phyloP scores from a whole-genome alignment of 1,140 invertebrate species.

The Platyscapa corneri region DNA sequence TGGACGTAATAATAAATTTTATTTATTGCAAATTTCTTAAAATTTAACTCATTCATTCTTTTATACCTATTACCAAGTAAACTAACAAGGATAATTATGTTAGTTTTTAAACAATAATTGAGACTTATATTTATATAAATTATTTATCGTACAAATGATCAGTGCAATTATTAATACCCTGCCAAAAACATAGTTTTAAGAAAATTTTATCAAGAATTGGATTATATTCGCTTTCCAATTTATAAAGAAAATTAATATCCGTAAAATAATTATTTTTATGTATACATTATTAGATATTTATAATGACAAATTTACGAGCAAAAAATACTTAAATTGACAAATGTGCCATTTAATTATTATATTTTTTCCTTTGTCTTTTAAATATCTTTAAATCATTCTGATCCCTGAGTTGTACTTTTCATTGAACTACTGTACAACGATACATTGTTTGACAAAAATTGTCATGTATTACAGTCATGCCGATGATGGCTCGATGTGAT shows the following conservation, averaged over 20 bases:
- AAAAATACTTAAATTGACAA: no score
- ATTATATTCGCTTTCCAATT: not conserved
- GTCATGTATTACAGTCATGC: conserved; percentile 1
- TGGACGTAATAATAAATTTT: conserved; percentile 14
- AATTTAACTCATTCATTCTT: conserved; percentile 32
- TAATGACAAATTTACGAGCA: conserved; percentile 7
- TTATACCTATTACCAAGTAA: conserved; percentile 30
- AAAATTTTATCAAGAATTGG: not conserved
- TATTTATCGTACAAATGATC: conserved; percentile 39
- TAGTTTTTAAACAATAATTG: conserved; percentile 34
- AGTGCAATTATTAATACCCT: not conserved
- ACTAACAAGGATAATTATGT: conserved; percentile 44
- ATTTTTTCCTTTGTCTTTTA: not conserved
- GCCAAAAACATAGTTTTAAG: not conserved
- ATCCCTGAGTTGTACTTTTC: conserved; percentile 34
- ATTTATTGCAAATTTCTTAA: conserved; percentile 37
- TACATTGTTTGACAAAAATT: conserved; percentile 2
- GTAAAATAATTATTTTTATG: not conserved
- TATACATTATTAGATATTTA: not conserved
- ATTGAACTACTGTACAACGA: conserved; percentile 27
- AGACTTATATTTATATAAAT: conserved; percentile 41
- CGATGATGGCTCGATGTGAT: conserved; percentile 41
- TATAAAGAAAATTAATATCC: conserved; percentile 11
- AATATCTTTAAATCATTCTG: conserved; percentile 31
- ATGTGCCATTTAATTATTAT: not conserved